phyloP scores from a whole-genome alignment of 2,797 vertebrate genomes.

The Acridotheres tristis region DNA sequence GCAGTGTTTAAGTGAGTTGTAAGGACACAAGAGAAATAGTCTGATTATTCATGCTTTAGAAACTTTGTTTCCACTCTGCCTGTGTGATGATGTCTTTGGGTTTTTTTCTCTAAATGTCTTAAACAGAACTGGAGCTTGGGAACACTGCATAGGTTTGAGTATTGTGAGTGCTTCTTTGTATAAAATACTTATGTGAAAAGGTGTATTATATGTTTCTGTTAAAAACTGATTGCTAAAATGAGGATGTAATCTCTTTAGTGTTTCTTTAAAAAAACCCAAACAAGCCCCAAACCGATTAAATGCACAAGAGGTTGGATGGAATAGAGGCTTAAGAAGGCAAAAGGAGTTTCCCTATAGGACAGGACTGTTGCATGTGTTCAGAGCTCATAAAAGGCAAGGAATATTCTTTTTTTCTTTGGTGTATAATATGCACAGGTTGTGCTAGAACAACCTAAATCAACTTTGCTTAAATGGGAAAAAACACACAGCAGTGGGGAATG shows the following conservation, averaged over 20 bases:
- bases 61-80: neutral
- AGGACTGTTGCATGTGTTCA: neutral
- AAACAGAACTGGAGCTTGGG: neutral
- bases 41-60: neutral
- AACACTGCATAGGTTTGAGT: neutral
- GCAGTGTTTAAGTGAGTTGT: neutral
- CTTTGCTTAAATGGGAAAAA: neutral
- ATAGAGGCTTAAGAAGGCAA: neutral
- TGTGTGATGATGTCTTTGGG: neutral
- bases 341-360: neutral
- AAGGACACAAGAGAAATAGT: neutral
- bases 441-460: neutral
- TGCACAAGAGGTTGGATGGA: neutral
- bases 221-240: slow-evolving; percentile 4
- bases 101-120: neutral
- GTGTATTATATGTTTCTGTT: slow-evolving; percentile 6
- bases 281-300: neutral
- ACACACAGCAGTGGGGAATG: neutral
- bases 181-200: slow-evolving; percentile 15
- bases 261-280: neutral
- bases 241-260: neutral
- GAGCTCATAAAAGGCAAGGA: neutral
- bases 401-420: neutral
- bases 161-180: neutral
- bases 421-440: neutral